Conservation (phyloP, 2,797 vertebrate genomes). For the Vipera ursinii region DNA sequence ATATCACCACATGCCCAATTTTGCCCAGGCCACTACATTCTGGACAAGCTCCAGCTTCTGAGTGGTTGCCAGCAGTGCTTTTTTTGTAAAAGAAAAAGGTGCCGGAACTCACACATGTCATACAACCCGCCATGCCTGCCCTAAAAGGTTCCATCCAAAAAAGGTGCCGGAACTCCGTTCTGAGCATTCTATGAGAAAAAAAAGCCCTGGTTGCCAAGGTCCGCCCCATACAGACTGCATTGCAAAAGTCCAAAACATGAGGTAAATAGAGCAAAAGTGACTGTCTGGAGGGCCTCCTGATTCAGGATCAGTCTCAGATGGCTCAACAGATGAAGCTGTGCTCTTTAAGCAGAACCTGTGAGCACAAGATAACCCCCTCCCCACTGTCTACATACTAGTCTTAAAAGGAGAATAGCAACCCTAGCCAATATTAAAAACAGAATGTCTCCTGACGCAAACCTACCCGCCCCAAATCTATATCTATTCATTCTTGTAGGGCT, state of each 20-base stretch:
- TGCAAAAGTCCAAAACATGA: not conserved
- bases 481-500: not conserved
- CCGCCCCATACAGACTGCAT: not conserved
- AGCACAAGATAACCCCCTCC: not conserved
- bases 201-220: not conserved
- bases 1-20: too few relatives aligned
- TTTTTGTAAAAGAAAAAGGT: too few relatives aligned
- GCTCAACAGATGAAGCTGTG: not conserved
- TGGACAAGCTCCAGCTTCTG: too few relatives aligned
- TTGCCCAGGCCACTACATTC: too few relatives aligned
- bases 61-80: too few relatives aligned
- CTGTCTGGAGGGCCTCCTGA: not conserved
- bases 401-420: not conserved
- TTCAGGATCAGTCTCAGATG: not conserved
- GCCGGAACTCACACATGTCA: too few relatives aligned
- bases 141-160: too few relatives aligned
- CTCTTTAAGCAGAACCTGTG: not conserved
- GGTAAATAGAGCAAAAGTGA: not conserved
- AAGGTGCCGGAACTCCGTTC: too few relatives aligned
- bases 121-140: too few relatives aligned
- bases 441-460: not conserved
- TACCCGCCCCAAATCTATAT: not conserved
- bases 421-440: not conserved
- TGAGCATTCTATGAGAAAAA: too few relatives aligned
- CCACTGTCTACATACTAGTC: not conserved